A percentile compares a stretch with the other conserved stretches of the same genome.
Conservation (phyloP, 1,140 invertebrate genomes). For the Himalopsyche phryganea region DNA sequence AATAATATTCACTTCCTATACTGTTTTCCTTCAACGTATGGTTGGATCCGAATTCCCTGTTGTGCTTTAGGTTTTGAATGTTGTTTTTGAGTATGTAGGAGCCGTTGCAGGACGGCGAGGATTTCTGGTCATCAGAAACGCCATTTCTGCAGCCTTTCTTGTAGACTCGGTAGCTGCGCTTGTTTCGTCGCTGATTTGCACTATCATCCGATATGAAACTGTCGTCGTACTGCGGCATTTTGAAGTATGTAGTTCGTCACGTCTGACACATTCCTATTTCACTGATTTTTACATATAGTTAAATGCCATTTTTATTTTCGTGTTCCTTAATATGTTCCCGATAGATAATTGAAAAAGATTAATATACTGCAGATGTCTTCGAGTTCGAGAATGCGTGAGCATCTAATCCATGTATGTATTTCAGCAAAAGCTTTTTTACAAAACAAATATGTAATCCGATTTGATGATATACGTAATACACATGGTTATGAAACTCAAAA, state of each 20-base stretch:
- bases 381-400: too few species aligned
- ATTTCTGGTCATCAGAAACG: conserved; percentile 23
- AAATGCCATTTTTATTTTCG: too few species aligned
- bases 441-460: too few species aligned
- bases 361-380: too few species aligned
- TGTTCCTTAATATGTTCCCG: too few species aligned
- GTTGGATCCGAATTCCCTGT: conserved; percentile 29
- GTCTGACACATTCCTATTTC: background rate
- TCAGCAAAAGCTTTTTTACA: too few species aligned
- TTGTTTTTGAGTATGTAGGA: conserved; percentile 46
- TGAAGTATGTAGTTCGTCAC: background rate
- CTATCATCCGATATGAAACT: conserved; percentile 52
- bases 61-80: conserved; percentile 44
- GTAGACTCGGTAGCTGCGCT: conserved; percentile 50
- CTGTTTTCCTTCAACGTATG: conserved; percentile 24
- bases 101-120: conserved; percentile 42
- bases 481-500: too few species aligned
- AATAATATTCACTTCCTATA: conserved; percentile 2
- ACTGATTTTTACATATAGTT: too few species aligned
- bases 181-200: conserved; percentile 50
- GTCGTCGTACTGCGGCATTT: conserved; percentile 52
- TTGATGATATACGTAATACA: too few species aligned
- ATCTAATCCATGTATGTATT: too few species aligned
- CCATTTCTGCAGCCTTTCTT: conserved; percentile 40
- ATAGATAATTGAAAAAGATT: too few species aligned